Percentiles rank a stretch among this genome's conserved stretches.
phyloP scores from a whole-genome alignment of 2,888 invertebrate species.

The Orthonevra nobilis region DNA sequence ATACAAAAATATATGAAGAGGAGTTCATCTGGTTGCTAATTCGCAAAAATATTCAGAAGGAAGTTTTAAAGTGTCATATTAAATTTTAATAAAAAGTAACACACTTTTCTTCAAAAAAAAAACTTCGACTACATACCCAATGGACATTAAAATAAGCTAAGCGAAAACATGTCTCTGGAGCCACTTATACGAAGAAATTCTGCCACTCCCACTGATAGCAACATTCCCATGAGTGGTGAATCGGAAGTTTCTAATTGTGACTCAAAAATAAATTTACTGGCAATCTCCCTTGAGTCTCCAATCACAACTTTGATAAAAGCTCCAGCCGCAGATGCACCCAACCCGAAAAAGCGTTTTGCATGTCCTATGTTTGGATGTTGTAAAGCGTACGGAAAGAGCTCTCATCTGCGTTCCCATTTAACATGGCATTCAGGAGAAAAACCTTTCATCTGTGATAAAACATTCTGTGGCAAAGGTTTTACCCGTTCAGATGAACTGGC shows the following conservation, averaged over 20 bases:
- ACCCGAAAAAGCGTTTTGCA: slow-evolving; percentile 76
- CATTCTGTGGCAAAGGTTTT: slow-evolving; percentile 77
- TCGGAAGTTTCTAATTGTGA: neutral
- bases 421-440: slow-evolving; percentile 79
- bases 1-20: slow-evolving; percentile 9
- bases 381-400: slow-evolving; percentile 78
- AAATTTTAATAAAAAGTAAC: no score
- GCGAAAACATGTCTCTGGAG: slow-evolving; percentile 40
- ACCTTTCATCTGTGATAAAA: slow-evolving; percentile 76
- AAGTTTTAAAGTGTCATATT: no score
- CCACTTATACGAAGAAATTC: slow-evolving; percentile 17
- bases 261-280: neutral
- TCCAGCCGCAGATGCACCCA: slow-evolving; percentile 26
- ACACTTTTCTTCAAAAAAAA: no score
- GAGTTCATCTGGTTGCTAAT: no score
- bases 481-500: slow-evolving; percentile 78
- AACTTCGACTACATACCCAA: no score
- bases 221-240: slow-evolving; percentile 30
- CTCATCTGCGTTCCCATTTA: slow-evolving; percentile 78
- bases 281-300: neutral
- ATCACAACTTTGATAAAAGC: neutral
- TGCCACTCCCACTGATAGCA: slow-evolving; percentile 53
- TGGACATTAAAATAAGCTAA: no score
- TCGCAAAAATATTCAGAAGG: no score
- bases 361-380: slow-evolving; percentile 77